Base-by-base conservation (phyloP, 30 jellyfish, hydroid and myxozoan species). In the Turritopsis dohrnii region DNA sequence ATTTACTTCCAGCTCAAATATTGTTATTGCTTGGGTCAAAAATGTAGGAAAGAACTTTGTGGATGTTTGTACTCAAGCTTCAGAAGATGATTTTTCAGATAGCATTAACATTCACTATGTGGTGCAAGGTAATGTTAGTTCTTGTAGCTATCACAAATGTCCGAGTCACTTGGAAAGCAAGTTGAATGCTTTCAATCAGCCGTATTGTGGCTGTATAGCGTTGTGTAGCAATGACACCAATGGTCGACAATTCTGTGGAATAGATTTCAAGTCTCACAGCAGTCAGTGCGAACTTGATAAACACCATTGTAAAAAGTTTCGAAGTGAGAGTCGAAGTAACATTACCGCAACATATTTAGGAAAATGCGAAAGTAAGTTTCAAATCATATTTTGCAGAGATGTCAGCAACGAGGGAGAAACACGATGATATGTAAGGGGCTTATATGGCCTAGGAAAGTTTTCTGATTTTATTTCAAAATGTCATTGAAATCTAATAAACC, bases 191-290 rank as follows among this genome's bases (percentile, higher is more conserved):
- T 25, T 21, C 79, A 21, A 22, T 21, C 1, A 1, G 29, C 81
- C 86, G 24, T 79, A 29, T 52, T 79, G 86, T 52, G 86, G 86
- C 31, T 79, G 86, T 9, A 79, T 29, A 21, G 28, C 28, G 53
- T 9, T 8, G 16, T 79, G 86, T 22, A 7, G 28, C 18, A n/a
- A n/a, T 17, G 26, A 7, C 21, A 5, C 21, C 21, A 18, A 21
- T 60, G 19, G 22, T 18, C 18, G 25, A 21, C 29, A 31, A 25
- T 24, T 79, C 20, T 79, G 86, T 79, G 86, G 83, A 21, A 7
- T 27, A 0, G 79, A 79, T 79, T 79, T 29, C 18, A 52, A 21
- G 21, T 21, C 86, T 21, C 53, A 79, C 21, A 21, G 53, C 0
- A 29, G 81, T 1, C 17, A 18, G 17, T 79, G 86, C 53, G 29